Conservation (phyloP, 1,140 invertebrate genomes). For the Drosophila pseudoobscura region DNA sequence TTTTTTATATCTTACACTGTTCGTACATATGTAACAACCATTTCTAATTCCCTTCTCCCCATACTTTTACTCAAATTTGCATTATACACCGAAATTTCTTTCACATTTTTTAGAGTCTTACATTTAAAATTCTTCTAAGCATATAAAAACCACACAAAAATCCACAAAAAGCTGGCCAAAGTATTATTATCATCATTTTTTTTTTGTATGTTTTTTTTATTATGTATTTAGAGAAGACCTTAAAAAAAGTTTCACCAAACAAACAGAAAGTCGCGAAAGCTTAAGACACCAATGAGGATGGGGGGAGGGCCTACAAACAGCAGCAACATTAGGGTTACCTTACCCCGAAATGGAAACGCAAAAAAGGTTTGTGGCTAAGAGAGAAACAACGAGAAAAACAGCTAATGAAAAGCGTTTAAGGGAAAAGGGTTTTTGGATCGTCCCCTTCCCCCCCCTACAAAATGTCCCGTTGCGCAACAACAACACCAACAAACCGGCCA, state of each 20-base stretch:
- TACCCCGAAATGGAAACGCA: constrained; percentile 45
- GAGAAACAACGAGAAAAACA: constrained; percentile 31
- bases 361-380: constrained; percentile 39
- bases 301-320: constrained; percentile 7
- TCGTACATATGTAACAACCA: no score
- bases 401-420: constrained; percentile 57
- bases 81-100: not conserved
- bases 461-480: constrained; percentile 73
- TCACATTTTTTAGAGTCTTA: constrained; percentile 18
- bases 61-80: no score
- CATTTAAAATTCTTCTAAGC: constrained; percentile 27
- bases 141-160: constrained; percentile 10
- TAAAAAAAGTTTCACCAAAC: constrained; percentile 78
- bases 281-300: constrained; percentile 27
- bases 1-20: no score
- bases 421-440: constrained; percentile 55
- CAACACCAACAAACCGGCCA: constrained; percentile 66
- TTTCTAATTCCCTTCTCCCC: no score
- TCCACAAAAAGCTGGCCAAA: constrained; percentile 14
- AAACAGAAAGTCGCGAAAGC: constrained; percentile 78
- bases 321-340: constrained; percentile 19
- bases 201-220: constrained; percentile 47
- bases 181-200: constrained; percentile 40
- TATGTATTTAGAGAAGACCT: constrained; percentile 66
- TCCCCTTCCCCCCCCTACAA: constrained; percentile 45